Evolutionary conservation across 2,797 vertebrate species (phyloP).

Genomic region (Oryzias dopingdopingensis): DNA sequence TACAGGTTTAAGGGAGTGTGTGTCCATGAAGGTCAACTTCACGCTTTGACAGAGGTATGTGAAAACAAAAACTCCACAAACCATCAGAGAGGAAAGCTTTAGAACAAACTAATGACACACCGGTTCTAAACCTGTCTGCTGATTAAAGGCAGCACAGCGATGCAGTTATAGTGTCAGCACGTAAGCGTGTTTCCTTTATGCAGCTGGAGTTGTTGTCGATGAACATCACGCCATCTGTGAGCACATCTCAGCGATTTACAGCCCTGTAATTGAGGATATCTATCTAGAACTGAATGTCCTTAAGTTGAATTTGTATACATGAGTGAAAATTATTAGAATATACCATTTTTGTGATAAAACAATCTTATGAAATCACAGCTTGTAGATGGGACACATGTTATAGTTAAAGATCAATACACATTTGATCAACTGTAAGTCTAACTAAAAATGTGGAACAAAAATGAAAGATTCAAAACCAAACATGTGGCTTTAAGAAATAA

Average conservation of each 20-base stretch:
- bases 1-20: conserved; percentile 97
- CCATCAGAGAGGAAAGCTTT: neutral
- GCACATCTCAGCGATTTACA: conserved; percentile 8
- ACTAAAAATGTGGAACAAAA: neutral
- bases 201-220: conserved; percentile 16
- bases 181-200: conserved; percentile 1
- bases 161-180: conserved; percentile 2
- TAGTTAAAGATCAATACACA: no score
- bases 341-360: no score
- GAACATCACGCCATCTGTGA: conserved; percentile 30
- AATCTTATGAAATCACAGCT: no score
- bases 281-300: conserved; percentile 36
- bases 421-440: no score
- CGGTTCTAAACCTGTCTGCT: conserved; percentile 21
- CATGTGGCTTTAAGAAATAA: neutral
- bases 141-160: conserved; percentile 20
- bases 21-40: conserved; percentile 96
- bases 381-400: no score
- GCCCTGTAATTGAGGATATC: conserved; percentile 47
- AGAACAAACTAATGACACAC: conserved; percentile 6
- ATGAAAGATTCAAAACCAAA: neutral
- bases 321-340: conserved; percentile 12
- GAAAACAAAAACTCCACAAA: neutral
- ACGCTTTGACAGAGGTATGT: conserved; percentile 97
- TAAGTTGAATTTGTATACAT: conserved; percentile 6